These are phyloP conservation scores for Drosophila lacertosa DNA, from an alignment of 1,140 invertebrate genomes.

Conservation along the genomic window DNA sequence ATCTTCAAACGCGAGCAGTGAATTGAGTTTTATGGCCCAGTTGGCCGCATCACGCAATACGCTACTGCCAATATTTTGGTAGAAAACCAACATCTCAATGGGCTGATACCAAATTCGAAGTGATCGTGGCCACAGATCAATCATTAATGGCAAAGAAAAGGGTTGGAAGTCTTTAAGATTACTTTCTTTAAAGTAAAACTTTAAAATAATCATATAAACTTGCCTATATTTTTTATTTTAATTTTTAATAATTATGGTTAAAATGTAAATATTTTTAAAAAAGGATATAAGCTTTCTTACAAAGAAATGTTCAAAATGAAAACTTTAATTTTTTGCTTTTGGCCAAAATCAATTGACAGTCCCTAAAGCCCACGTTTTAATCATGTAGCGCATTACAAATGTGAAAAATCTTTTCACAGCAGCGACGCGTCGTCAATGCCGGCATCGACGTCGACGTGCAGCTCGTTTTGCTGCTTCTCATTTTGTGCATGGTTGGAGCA, in stretches of 20 bases:
- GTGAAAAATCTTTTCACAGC: slow-evolving; percentile 39
- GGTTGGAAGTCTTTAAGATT: slow-evolving; percentile 6
- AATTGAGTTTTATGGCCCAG: slow-evolving; percentile 66
- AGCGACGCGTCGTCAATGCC: slow-evolving; percentile 22
- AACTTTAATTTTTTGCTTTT: too few relatives aligned
- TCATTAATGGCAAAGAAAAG: slow-evolving; percentile 53
- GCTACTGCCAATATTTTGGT: slow-evolving; percentile 45
- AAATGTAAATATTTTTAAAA: too few relatives aligned
- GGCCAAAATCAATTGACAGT: background rate
- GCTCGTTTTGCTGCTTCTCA: slow-evolving; percentile 54
- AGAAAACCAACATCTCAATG: slow-evolving; percentile 39
- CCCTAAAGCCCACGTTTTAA: slow-evolving; percentile 6
- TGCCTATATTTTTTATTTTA: too few relatives aligned
- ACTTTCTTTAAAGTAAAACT: slow-evolving; percentile 31
- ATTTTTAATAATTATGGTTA: too few relatives aligned
- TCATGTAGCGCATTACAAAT: slow-evolving; percentile 47
- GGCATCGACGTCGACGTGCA: slow-evolving; percentile 27
- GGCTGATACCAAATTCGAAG: slow-evolving; percentile 38
- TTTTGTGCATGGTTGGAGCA: slow-evolving; percentile 63
- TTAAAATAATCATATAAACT: too few relatives aligned
- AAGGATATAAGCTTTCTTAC: too few relatives aligned
- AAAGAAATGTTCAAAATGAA: too few relatives aligned
- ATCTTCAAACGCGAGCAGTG: slow-evolving; percentile 49
- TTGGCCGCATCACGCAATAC: slow-evolving; percentile 58
- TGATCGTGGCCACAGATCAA: slow-evolving; percentile 46